Conservation (phyloP, 64 coral and sea anemone genomes). For the Platygyra sinensis region DNA sequence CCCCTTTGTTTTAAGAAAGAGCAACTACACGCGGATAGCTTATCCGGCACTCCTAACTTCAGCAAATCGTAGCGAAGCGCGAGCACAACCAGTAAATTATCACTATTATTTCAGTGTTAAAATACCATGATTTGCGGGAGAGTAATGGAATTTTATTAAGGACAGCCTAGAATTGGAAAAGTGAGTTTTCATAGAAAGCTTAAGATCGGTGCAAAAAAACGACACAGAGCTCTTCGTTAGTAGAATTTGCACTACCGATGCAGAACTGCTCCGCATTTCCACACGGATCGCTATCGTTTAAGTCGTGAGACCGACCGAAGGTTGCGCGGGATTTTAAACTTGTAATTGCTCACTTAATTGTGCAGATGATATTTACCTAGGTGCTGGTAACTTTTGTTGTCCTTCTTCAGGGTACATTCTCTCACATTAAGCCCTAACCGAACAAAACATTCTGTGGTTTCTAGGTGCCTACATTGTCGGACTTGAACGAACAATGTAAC, state of each 20-base stretch:
- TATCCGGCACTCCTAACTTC: no score
- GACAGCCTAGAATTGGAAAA: background rate
- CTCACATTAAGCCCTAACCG: slow-evolving; percentile 15
- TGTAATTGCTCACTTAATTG: slow-evolving; percentile 43
- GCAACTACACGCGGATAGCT: no score
- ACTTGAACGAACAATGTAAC: slow-evolving; percentile 28
- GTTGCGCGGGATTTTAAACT: background rate
- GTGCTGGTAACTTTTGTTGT: slow-evolving; percentile 38
- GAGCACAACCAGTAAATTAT: background rate
- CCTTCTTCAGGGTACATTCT: slow-evolving; percentile 8
- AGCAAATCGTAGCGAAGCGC: background rate
- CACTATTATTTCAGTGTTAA: background rate
- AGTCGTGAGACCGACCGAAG: background rate
- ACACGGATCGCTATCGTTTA: background rate
- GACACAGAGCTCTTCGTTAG: background rate
- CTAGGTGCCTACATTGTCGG: background rate
- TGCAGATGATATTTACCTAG: slow-evolving; percentile 21
- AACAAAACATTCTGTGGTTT: slow-evolving; percentile 19
- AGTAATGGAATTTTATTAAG: slow-evolving; percentile 24
- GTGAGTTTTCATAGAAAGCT: background rate
- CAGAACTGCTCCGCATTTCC: background rate
- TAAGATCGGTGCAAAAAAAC: background rate
- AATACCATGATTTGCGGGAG: background rate
- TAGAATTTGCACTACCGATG: background rate
- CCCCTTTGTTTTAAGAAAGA: no score